Conservation (phyloP, 2,888 invertebrate genomes). For the Tortrix viridana region DNA sequence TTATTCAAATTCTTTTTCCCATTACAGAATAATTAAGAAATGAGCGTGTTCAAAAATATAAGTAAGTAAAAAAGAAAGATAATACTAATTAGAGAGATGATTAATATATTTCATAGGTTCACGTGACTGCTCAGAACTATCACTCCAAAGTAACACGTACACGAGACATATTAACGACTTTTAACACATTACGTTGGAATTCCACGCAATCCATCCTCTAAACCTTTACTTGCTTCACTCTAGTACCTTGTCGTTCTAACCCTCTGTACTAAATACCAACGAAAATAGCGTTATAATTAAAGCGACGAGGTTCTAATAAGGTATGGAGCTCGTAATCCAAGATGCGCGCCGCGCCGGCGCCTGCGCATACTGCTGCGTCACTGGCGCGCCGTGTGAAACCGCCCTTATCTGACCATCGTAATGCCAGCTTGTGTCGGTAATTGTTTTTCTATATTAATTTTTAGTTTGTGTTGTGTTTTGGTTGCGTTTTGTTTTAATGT, state of each 20-base stretch:
- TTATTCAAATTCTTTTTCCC: too few species aligned
- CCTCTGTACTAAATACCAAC: background rate
- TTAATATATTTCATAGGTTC: background rate
- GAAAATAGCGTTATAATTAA: background rate
- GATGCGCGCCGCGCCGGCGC: conserved; percentile 54
- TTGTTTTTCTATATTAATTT: conserved; percentile 33
- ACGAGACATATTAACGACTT: conserved; percentile 1
- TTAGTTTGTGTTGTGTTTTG: conserved; percentile 19
- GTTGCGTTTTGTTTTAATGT: conserved; percentile 11
- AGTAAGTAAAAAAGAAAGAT: background rate
- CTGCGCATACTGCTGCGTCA: conserved; percentile 62
- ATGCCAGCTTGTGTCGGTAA: conserved; percentile 14
- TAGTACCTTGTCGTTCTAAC: conserved; percentile 10
- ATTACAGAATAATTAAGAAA: too few species aligned
- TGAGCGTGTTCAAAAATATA: background rate
- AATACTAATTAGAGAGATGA: background rate
- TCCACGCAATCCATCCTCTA: conserved; percentile 6
- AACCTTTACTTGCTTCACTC: background rate
- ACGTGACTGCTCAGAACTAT: background rate
- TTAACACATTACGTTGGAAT: conserved; percentile 14
- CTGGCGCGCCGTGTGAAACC: conserved; percentile 47
- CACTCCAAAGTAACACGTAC: background rate
- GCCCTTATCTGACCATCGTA: conserved; percentile 29
- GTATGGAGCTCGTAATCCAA: background rate
- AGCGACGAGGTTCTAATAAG: background rate